These are phyloP conservation scores for Acanthopagrus latus DNA, from an alignment of 2,797 vertebrate species.

Conservation along the genomic window DNA sequence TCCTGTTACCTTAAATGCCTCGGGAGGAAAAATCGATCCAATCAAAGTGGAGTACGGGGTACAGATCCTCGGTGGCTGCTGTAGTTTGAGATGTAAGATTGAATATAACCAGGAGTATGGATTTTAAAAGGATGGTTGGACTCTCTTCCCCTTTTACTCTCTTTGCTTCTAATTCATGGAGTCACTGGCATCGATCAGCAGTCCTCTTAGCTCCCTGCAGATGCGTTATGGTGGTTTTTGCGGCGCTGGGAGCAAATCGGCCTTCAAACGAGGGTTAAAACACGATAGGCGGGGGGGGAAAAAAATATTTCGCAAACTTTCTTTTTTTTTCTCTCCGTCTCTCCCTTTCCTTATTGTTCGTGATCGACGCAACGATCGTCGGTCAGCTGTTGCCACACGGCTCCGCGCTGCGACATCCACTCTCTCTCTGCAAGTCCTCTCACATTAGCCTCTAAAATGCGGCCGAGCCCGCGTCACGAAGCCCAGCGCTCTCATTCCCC, in stretches of 20 bases:
- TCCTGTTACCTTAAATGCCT: slow-evolving; percentile 13
- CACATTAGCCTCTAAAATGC: slow-evolving; percentile 8
- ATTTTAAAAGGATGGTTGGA: slow-evolving; percentile 14
- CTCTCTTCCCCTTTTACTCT: background rate
- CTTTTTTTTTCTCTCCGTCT: background rate
- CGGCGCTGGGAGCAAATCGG: slow-evolving; percentile 23
- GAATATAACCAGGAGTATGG: background rate
- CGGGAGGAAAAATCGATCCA: background rate
- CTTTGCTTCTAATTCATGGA: slow-evolving; percentile 25
- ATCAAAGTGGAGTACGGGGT: background rate
- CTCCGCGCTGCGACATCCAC: background rate
- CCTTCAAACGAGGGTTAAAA: slow-evolving; percentile 1
- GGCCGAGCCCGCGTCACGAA: background rate
- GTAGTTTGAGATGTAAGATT: background rate
- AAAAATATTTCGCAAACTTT: too few relatives aligned
- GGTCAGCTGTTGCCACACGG: background rate
- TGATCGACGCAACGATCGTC: background rate
- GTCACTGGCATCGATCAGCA: slow-evolving; percentile 45
- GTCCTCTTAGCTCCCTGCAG: slow-evolving; percentile 22
- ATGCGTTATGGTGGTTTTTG: slow-evolving; percentile 23
- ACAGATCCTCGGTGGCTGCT: background rate
- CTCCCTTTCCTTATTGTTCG: background rate
- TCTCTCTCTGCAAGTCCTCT: slow-evolving; percentile 8
- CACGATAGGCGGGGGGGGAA: too few relatives aligned
- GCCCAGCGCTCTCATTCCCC: slow-evolving; percentile 6